phyloP scores from a whole-genome alignment of 2,113 vertebrate species.

The Steatornis caripensis region DNA sequence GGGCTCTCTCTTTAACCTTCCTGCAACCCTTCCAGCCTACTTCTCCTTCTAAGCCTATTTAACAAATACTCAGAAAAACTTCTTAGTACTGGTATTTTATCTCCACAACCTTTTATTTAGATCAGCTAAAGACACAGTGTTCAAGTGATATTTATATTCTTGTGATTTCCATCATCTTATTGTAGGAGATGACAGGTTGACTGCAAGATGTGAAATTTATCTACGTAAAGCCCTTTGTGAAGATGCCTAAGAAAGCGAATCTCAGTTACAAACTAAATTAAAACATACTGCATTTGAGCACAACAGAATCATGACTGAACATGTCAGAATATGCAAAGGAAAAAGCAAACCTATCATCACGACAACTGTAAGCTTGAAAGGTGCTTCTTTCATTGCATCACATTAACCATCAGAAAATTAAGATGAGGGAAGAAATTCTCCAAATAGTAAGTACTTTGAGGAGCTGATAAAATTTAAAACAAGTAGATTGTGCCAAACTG shows the following conservation, averaged over 20 bases:
- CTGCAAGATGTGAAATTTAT: constrained; percentile 20
- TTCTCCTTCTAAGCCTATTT: neutral
- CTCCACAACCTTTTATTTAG: neutral
- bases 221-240: neutral
- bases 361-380: neutral
- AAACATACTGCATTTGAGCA: neutral
- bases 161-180: constrained; percentile 6
- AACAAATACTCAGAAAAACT: neutral
- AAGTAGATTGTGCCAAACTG: neutral
- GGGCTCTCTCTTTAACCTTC: neutral
- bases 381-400: neutral
- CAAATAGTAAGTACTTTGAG: neutral
- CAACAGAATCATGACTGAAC: neutral
- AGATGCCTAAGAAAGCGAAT: neutral
- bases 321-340: neutral
- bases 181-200: constrained; percentile 11
- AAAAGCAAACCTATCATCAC: neutral
- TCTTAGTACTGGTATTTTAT: neutral
- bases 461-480: neutral
- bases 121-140: neutral
- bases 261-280: constrained; percentile 16
- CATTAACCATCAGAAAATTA: neutral
- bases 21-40: neutral
- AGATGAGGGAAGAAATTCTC: neutral
- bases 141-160: constrained; percentile 15